phyloP scores from a whole-genome alignment of 2,888 invertebrate genomes.

The Scaptodrosophila latifasciaeformis region DNA sequence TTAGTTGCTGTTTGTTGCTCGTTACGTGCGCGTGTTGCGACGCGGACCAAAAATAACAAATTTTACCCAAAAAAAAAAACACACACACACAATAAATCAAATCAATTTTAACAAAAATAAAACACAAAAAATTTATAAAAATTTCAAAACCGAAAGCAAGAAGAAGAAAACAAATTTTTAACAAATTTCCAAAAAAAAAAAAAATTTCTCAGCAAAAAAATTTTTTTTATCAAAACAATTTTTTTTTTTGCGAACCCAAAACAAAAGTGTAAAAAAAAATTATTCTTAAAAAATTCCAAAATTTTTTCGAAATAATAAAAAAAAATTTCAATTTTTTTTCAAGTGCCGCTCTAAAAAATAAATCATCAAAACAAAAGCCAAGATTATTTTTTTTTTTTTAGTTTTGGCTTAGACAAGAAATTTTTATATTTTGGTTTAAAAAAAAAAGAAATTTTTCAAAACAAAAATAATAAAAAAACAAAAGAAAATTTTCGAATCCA shows the following conservation, averaged over 20 bases:
- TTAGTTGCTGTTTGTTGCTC: constrained; percentile 74
- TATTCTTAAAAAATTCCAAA: not conserved
- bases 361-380: too few relatives aligned
- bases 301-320: not conserved
- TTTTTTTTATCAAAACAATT: too few relatives aligned
- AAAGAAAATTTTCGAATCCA: too few relatives aligned
- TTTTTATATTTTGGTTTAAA: too few relatives aligned
- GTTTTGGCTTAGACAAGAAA: too few relatives aligned
- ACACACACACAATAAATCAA: too few relatives aligned
- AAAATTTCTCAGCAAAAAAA: constrained; percentile 8
- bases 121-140: not conserved
- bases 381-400: too few relatives aligned
- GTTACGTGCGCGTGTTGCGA: constrained; percentile 72
- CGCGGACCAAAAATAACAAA: constrained; percentile 49
- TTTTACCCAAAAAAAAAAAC: not conserved
- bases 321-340: not conserved
- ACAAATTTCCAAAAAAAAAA: not conserved
- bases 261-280: not conserved
- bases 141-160: not conserved
- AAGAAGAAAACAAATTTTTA: constrained; percentile 1
- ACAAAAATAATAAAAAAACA: too few relatives aligned
- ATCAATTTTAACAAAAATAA: not conserved
- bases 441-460: too few relatives aligned
- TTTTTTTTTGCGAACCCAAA: too few relatives aligned
- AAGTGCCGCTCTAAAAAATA: not conserved